Evolutionary conservation across 2,797 vertebrate species (phyloP), one percentile per base, ranked within the genome.

Genomic region (Melanotaenia boesemani): DNA sequence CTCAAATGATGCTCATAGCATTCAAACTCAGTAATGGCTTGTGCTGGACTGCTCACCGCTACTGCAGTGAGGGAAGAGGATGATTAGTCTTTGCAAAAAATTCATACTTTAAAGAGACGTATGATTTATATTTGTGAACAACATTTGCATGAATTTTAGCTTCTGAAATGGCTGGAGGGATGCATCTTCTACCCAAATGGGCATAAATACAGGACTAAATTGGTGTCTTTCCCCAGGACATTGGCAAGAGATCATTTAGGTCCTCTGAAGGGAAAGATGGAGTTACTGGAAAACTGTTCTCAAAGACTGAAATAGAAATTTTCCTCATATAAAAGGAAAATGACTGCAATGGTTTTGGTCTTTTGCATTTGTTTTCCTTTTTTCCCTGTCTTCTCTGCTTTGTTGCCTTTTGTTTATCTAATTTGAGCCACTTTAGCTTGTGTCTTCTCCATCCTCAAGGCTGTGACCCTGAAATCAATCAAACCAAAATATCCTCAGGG

Each of bases 1-100:
- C 13, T 46, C 39, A 11, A 63, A 30, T 82, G 74, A 8, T 75
- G 57, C 66, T 44, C 60, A 54, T 41, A 36, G 54, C 52, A 7
- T 72, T 64, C 63, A 68, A 20, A 18, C 55, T 70, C 36, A 34
- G 64, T n/a, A 24, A 28, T 13, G 34, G 20, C 46, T 50, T 13
- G n/a, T 70, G 37, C 55, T 71, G 44, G 1, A 30, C 54, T 22
- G 15, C 50, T 71, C 20, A 20, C 1, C 32, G 18, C 15, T 6
- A 30, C 8, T 24, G 26, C 54, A 54, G 32, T 44, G 18, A 52
- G 24, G 41, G 20, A 22, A 64, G 24, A 66, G 2, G 34, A 59
- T 10, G 4, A 26, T 46, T 10, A 48, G n/a, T 58, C 41, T 30
- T 30, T 70, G 18, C 10, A 24, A 55, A 20, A 73, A 24, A 61